Evolutionary conservation across 2,888 invertebrate genomes (phyloP), one percentile per base, ranked within the genome.

Genomic region (Caenorhabditis sp.): DNA sequence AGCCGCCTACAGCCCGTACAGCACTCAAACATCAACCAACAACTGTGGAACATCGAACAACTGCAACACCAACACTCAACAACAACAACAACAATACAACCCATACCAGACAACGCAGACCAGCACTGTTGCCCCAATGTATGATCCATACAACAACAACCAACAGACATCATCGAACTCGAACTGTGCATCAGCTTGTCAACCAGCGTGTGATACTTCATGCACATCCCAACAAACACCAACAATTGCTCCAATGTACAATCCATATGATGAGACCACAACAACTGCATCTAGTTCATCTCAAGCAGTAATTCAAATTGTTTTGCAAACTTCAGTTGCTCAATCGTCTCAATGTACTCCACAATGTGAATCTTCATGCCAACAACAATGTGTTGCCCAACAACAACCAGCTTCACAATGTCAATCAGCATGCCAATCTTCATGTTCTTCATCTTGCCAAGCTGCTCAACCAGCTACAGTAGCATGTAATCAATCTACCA

Each of bases 351-450:
- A 78, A 52, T 80, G 80, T 59, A 57, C 69, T 59, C 77, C 77
- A 53, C 78, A 78, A 70, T 80, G 80, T 67, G 71, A 80, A 61
- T 69, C 70, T 53, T 64, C 74, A 49, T 80, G 80, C 61, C 75
- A 71, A 54, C 70, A 75, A 57, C 77, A 80, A 59, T 79, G 77
- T 52, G 73, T 73, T 43, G 71, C 70, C 53, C 80, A 80, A 38
- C 76, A 77, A 43, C 80, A 80, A 67, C 76, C 80, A 38, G 66
- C 68, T 26, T 53, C 70, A 20, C 70, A 74, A 52, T 80, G 80
- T 60, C 70, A 76, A 63, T 66, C 73, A 12, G 77, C 80, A 23
- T 80, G 80, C 59, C 74, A 76, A 60, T 59, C 68, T 50, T 69
- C 67, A 61, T 80, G 80, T 70, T 62, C 74, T 59, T 59, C 54